Evolutionary conservation across 2,888 invertebrate species (phyloP).

Genomic region (Noctua janthina): DNA sequence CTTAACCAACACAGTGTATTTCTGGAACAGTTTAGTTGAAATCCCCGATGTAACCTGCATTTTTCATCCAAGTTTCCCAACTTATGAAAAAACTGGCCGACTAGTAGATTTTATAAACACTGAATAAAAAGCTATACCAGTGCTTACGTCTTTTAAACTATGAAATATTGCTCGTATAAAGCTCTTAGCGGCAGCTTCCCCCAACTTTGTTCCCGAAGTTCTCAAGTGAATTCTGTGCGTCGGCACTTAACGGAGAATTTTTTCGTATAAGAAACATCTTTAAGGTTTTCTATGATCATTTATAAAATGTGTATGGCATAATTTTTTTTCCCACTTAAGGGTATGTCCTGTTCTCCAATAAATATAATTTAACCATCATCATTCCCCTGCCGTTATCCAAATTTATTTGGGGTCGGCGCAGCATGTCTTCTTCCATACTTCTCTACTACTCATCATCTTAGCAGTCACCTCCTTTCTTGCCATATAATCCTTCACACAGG

Average conservation of each 20-base stretch:
- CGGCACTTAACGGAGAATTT: slow-evolving; percentile 70
- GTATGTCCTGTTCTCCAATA: background rate
- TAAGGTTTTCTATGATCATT: slow-evolving; percentile 46
- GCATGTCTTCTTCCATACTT: too few relatives aligned
- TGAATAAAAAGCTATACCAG: slow-evolving; percentile 74
- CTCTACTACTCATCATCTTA: too few relatives aligned
- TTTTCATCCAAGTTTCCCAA: slow-evolving; percentile 60
- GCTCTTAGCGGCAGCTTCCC: slow-evolving; percentile 74
- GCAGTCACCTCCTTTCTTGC: too few relatives aligned
- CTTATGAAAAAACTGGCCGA: slow-evolving; percentile 64
- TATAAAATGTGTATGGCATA: slow-evolving; percentile 20
- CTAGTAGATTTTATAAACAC: slow-evolving; percentile 74
- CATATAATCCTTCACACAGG: too few relatives aligned
- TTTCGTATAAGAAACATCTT: slow-evolving; percentile 61
- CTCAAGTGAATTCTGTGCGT: slow-evolving; percentile 70
- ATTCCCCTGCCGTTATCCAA: too few relatives aligned
- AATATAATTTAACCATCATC: background rate
- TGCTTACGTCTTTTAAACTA: slow-evolving; percentile 78
- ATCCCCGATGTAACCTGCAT: slow-evolving; percentile 37
- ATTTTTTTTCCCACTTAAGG: background rate
- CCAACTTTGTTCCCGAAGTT: slow-evolving; percentile 72
- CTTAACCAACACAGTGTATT: slow-evolving; percentile 9
- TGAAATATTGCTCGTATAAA: slow-evolving; percentile 78
- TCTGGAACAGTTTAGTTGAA: slow-evolving; percentile 42
- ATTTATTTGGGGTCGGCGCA: too few relatives aligned